A percentile compares a stretch with the other conserved stretches of the same genome.
These are phyloP conservation scores for Apis cerana DNA, from an alignment of 1,140 invertebrate genomes.

Conservation along the genomic window DNA sequence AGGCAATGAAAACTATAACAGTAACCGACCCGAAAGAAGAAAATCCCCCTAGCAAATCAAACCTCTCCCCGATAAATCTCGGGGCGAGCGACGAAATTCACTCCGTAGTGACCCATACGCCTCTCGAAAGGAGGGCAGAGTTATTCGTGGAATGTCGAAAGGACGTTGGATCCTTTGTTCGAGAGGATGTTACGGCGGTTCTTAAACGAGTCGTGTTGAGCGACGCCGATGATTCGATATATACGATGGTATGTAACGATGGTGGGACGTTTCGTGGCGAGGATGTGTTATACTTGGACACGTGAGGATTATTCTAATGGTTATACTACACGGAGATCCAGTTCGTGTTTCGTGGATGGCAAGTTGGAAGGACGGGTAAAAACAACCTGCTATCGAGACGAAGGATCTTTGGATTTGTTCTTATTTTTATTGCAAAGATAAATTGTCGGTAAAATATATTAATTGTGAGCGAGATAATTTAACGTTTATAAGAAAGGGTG, in stretches of 20 bases:
- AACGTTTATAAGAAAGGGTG: no score
- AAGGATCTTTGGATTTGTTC: no score
- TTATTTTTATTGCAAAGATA: no score
- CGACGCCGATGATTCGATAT: background rate
- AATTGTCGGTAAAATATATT: no score
- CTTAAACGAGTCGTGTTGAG: no score
- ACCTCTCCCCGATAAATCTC: background rate
- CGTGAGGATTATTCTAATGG: constrained; percentile 40
- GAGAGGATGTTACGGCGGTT: constrained; percentile 16
- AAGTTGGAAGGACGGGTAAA: background rate
- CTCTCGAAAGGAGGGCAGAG: constrained; percentile 23
- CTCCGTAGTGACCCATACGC: background rate
- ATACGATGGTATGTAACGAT: no score
- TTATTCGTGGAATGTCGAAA: constrained; percentile 53
- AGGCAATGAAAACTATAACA: no score
- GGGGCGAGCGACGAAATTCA: background rate
- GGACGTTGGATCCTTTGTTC: constrained; percentile 45
- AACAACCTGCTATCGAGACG: background rate
- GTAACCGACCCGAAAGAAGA: no score
- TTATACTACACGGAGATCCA: background rate
- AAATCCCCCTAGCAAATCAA: no score
- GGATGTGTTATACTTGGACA: background rate
- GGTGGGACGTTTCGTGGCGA: constrained; percentile 9
- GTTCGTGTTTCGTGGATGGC: background rate
- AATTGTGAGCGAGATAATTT: no score